phyloP scores from a whole-genome alignment of 2,888 invertebrate genomes.

The Nymphalis urticae region DNA sequence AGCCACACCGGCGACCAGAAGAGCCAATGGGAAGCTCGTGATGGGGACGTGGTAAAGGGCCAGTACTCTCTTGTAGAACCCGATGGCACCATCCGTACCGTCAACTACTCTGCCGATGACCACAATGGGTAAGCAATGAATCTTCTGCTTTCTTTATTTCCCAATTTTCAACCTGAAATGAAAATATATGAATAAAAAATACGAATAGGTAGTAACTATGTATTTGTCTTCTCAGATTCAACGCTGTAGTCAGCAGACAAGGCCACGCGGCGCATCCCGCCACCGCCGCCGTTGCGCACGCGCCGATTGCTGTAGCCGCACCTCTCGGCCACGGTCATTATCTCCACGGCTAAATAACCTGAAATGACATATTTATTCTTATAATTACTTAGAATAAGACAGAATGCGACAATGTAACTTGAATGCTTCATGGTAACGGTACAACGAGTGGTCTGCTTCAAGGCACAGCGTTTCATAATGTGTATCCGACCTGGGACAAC shows the following conservation, averaged over 20 bases:
- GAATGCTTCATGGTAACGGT: slow-evolving; percentile 51
- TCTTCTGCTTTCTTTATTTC: too few relatives aligned
- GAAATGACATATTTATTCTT: slow-evolving; percentile 64
- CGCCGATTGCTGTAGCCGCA: slow-evolving; percentile 63
- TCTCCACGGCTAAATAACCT: slow-evolving; percentile 56
- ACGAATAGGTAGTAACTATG: background rate
- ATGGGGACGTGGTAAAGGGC: slow-evolving; percentile 85
- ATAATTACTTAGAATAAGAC: slow-evolving; percentile 58
- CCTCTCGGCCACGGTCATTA: slow-evolving; percentile 63
- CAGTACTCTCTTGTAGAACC: slow-evolving; percentile 84
- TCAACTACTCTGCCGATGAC: slow-evolving; percentile 83
- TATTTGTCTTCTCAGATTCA: slow-evolving; percentile 67
- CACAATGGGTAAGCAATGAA: slow-evolving; percentile 74
- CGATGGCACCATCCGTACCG: slow-evolving; percentile 83
- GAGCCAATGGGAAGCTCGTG: slow-evolving; percentile 82
- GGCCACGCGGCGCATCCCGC: slow-evolving; percentile 82
- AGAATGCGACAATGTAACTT: slow-evolving; percentile 63
- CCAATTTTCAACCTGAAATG: too few relatives aligned
- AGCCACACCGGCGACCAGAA: slow-evolving; percentile 84
- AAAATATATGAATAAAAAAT: too few relatives aligned
- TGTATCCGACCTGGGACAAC: slow-evolving; percentile 64
- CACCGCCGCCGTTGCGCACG: slow-evolving; percentile 55
- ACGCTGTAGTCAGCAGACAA: slow-evolving; percentile 81
- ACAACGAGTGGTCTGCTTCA: slow-evolving; percentile 47
- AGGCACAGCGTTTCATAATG: slow-evolving; percentile 71